Conservation (phyloP, 2,888 invertebrate species). For the Dascillus cervinus region DNA sequence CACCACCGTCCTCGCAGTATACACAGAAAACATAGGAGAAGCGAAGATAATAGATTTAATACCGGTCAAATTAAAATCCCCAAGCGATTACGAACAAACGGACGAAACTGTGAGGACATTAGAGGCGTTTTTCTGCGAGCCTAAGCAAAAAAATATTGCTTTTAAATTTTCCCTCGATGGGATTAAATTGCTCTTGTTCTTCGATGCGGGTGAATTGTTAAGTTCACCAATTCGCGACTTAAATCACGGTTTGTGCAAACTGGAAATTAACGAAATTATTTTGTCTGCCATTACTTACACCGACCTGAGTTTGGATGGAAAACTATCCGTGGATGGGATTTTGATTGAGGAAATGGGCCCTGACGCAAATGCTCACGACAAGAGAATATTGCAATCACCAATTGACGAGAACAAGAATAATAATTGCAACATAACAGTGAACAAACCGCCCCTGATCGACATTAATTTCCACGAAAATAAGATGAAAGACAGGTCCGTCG, state of each 20-base stretch:
- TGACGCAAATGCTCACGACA: slow-evolving; percentile 52
- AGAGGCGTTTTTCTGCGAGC: slow-evolving; percentile 67
- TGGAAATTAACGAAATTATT: slow-evolving; percentile 61
- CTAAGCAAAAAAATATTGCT: slow-evolving; percentile 53
- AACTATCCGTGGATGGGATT: slow-evolving; percentile 61
- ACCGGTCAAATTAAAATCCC: slow-evolving; percentile 30
- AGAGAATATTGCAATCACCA: slow-evolving; percentile 62
- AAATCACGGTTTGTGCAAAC: slow-evolving; percentile 61
- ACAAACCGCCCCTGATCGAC: slow-evolving; percentile 65
- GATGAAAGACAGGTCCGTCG: slow-evolving; percentile 54
- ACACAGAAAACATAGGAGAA: slow-evolving; percentile 63
- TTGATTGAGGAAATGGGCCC: slow-evolving; percentile 66
- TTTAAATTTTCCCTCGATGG: slow-evolving; percentile 61
- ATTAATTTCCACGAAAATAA: slow-evolving; percentile 57
- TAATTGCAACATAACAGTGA: slow-evolving; percentile 48
- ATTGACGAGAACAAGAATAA: slow-evolving; percentile 50
- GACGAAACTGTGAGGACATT: slow-evolving; percentile 52
- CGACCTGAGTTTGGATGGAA: slow-evolving; percentile 62
- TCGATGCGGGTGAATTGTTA: slow-evolving; percentile 65
- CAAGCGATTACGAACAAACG: slow-evolving; percentile 15
- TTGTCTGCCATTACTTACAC: slow-evolving; percentile 57
- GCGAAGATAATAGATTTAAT: slow-evolving; percentile 48
- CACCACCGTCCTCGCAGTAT: slow-evolving; percentile 61
- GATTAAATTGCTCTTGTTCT: slow-evolving; percentile 60
- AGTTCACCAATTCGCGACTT: slow-evolving; percentile 68